These are phyloP conservation scores for Benitochromis conjunctus DNA, from an alignment of 2,113 vertebrate species.

Conservation along the genomic window DNA sequence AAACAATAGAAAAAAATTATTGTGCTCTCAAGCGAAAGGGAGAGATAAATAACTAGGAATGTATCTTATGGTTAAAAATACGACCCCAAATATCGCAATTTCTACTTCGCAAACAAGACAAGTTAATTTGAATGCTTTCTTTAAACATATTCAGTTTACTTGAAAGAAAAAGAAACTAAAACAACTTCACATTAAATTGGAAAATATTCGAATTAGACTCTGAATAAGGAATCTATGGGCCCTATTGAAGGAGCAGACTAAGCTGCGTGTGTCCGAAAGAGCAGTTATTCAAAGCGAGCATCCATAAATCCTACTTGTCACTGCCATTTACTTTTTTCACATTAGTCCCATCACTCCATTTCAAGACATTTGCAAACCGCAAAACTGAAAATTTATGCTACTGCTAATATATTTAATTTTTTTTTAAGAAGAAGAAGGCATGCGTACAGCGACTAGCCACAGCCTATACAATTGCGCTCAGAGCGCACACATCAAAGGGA, in stretches of 20 bases:
- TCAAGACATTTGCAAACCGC: neutral
- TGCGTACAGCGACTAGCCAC: constrained; percentile 72
- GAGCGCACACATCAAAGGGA: constrained; percentile 83
- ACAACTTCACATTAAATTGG: neutral
- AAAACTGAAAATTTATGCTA: neutral
- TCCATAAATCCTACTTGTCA: constrained; percentile 40
- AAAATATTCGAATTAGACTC: constrained; percentile 31
- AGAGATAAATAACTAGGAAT: neutral
- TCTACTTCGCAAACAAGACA: neutral
- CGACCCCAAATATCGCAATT: neutral
- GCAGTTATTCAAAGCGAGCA: constrained; percentile 74
- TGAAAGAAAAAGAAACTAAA: neutral
- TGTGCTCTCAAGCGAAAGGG: neutral
- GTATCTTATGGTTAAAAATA: neutral
- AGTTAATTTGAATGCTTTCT: neutral
- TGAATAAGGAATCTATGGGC: constrained; percentile 67
- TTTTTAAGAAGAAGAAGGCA: constrained; percentile 43
- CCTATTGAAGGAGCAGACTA: constrained; percentile 67
- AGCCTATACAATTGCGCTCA: constrained; percentile 61
- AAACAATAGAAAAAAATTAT: constrained; percentile 13
- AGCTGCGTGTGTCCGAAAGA: constrained; percentile 70
- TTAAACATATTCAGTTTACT: neutral
- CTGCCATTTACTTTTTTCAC: constrained; percentile 25
- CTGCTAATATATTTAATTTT: neutral
- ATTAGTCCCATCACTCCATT: constrained; percentile 14